Percentiles rank a stretch among this genome's conserved stretches.
phyloP scores from a whole-genome alignment of 2,888 invertebrate genomes.

The Scaptomyza caliginosa region DNA sequence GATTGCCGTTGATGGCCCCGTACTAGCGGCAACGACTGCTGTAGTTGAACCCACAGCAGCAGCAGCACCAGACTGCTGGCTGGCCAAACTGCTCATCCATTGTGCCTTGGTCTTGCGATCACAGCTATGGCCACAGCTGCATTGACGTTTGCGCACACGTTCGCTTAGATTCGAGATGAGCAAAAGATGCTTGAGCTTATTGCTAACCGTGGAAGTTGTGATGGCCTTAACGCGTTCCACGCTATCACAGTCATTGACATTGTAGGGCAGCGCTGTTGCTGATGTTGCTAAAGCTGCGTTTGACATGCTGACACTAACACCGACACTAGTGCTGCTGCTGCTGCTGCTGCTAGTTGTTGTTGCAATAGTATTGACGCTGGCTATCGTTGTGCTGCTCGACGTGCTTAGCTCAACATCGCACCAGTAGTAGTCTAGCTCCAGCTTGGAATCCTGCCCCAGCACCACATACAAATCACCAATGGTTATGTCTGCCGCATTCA shows the following conservation, averaged over 20 bases:
- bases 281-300: slow-evolving; percentile 32
- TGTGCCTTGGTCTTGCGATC: slow-evolving; percentile 75
- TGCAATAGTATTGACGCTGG: slow-evolving; percentile 29
- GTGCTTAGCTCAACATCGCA: slow-evolving; percentile 84
- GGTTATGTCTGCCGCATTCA: slow-evolving; percentile 91
- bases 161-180: slow-evolving; percentile 83
- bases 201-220: slow-evolving; percentile 74
- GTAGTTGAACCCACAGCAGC: slow-evolving; percentile 1
- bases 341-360: slow-evolving; percentile 29
- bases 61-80: not conserved
- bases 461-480: slow-evolving; percentile 96
- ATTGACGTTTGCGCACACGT: slow-evolving; percentile 82
- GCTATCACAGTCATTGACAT: slow-evolving; percentile 76
- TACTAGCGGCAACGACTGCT: not conserved
- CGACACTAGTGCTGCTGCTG: slow-evolving; percentile 32
- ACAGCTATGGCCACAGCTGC: slow-evolving; percentile 82
- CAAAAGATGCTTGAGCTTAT: slow-evolving; percentile 83
- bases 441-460: slow-evolving; percentile 89
- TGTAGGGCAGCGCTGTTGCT: slow-evolving; percentile 70
- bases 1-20: not conserved
- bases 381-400: slow-evolving; percentile 19
- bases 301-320: slow-evolving; percentile 30
- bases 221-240: slow-evolving; percentile 71
- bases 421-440: slow-evolving; percentile 93
- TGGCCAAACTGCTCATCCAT: slow-evolving; percentile 35